phyloP scores from a whole-genome alignment of 2,113 vertebrate genomes.

The Toxostoma redivivum region DNA sequence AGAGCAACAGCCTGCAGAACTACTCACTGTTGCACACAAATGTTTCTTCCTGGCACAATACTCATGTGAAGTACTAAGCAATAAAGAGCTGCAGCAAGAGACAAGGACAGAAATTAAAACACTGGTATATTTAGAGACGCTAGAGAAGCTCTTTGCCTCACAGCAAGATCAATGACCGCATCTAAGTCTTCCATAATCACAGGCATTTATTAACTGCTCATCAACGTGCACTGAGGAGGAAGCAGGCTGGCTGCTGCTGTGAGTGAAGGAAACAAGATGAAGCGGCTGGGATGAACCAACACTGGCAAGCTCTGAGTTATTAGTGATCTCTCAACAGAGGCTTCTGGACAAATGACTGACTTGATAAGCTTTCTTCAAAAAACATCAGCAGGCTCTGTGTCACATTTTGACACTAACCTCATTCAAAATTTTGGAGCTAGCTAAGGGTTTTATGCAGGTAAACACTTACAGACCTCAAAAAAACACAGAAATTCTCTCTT shows the following conservation, averaged over 20 bases:
- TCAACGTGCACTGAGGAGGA: not conserved
- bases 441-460: not conserved
- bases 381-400: not conserved
- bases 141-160: not conserved
- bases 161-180: not conserved
- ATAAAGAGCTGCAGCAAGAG: not conserved
- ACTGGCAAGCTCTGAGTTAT: not conserved
- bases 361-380: not conserved
- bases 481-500: not conserved
- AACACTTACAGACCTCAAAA: not conserved
- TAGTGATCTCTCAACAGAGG: not conserved
- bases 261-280: not conserved
- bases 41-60: not conserved
- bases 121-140: not conserved
- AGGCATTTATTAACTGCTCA: not conserved
- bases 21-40: slow-evolving; percentile 29
- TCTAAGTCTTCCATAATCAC: not conserved
- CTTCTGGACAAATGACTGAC: not conserved
- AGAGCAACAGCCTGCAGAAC: slow-evolving; percentile 21
- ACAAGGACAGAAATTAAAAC: not conserved
- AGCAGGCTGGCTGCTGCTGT: not conserved
- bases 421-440: not conserved
- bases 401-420: not conserved
- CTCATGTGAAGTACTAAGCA: not conserved
- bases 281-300: not conserved